These are phyloP conservation scores for Tachuris rubrigastra DNA, from an alignment of 2,113 vertebrate genomes.

Conservation along the genomic window DNA sequence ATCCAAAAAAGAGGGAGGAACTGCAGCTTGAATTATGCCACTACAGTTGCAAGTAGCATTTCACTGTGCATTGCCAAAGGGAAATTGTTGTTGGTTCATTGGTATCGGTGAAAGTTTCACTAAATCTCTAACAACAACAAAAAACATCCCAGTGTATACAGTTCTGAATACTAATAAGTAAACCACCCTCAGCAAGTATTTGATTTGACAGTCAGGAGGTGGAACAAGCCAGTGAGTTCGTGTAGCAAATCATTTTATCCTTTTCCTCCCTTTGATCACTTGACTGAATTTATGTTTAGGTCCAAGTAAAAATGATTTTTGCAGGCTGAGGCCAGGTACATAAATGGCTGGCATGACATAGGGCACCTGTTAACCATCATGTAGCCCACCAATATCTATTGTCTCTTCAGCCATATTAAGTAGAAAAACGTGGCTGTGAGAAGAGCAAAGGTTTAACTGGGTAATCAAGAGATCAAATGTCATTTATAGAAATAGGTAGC, in stretches of 20 bases:
- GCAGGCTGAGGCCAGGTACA: background rate
- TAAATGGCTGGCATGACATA: background rate
- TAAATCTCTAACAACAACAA: slow-evolving; percentile 2
- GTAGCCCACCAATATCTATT: background rate
- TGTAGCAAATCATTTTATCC: background rate
- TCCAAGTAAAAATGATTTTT: background rate
- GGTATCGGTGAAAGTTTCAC: slow-evolving; percentile 71
- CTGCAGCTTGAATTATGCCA: slow-evolving; percentile 46
- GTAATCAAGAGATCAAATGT: background rate
- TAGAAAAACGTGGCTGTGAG: background rate
- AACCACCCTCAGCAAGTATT: background rate
- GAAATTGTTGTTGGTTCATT: slow-evolving; percentile 53
- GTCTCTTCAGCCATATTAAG: background rate
- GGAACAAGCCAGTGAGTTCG: background rate
- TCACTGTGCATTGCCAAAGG: slow-evolving; percentile 58
- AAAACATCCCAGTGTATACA: background rate
- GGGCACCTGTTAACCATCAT: background rate
- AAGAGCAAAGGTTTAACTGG: background rate
- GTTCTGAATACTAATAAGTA: background rate
- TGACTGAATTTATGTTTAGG: background rate
- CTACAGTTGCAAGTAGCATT: slow-evolving; percentile 47
- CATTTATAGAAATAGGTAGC: background rate
- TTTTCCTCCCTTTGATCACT: background rate
- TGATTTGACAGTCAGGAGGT: background rate
- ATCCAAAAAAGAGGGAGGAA: slow-evolving; percentile 60